A percentile compares a stretch with the other conserved stretches of the same genome.
Evolutionary conservation across 2,113 vertebrate genomes (phyloP).

Genomic region (Crotalus helleri): DNA sequence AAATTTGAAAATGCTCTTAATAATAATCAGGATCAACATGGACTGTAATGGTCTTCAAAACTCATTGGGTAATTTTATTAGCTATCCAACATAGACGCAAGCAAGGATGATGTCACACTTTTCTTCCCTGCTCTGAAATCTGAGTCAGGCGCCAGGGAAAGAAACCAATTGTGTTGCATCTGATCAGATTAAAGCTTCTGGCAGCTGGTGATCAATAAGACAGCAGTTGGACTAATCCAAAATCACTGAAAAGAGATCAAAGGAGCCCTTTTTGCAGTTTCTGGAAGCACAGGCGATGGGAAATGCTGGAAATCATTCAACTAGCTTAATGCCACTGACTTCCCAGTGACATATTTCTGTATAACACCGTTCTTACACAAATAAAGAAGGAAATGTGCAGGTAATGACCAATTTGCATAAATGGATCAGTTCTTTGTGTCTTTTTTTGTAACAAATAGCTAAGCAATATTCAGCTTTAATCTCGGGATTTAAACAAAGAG

Average conservation of each 20-base stretch:
- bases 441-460: neutral
- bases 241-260: conserved; percentile 38
- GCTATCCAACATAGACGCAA: conserved; percentile 72
- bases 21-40: conserved; percentile 80
- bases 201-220: conserved; percentile 64
- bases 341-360: neutral
- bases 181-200: conserved; percentile 75
- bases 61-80: conserved; percentile 80
- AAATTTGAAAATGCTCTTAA: conserved; percentile 82
- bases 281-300: neutral
- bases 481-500: neutral
- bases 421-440: neutral
- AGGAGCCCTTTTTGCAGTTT: neutral
- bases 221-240: conserved; percentile 62
- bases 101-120: conserved; percentile 79
- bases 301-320: neutral
- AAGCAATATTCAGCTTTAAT: neutral
- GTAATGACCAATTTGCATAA: neutral
- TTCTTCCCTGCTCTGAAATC: conserved; percentile 73
- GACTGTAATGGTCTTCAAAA: conserved; percentile 80
- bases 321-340: neutral
- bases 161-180: conserved; percentile 72
- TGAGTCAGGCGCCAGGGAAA: conserved; percentile 76
- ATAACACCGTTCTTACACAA: neutral
- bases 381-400: neutral